Evolutionary conservation across 2,113 vertebrate genomes (phyloP), one percentile per base, ranked within the genome.

Genomic region (Odontesthes bonariensis): DNA sequence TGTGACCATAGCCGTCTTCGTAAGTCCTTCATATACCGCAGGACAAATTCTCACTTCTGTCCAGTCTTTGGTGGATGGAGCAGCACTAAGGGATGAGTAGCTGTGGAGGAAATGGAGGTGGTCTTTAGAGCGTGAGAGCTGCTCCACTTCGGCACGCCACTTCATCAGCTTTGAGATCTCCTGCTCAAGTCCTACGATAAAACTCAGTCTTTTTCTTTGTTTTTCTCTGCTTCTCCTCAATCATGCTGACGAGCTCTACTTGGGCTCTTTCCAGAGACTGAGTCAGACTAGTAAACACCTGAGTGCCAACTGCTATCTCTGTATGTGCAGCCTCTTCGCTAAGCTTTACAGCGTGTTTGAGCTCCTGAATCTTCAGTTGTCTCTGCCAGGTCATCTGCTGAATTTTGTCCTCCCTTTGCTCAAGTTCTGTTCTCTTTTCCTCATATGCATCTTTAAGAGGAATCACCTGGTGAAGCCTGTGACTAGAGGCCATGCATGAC

Each of bases 271-370:
- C 46, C 46, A 83, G 4, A 8, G 38, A 60, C 64, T 42, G 14
- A 0, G 65, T 69, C 70, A 83, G n/a, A n/a, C 19, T 4, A 4
- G 2, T 16, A 64, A 74, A 74, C 64, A 82, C 17, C 46, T 23
- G 58, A n/a, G 54, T 35, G 0, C 69, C 69, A 5, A 49, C 46
- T 1, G 31, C 35, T 20, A 17, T 57, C 55, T 70, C 65, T 10
- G 31, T 35, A 19, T 65, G 47, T 2, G 65, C 57, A 6, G 16
- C 20, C 5, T 52, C 47, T 3, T 19, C 49, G 46, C 33, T 42
- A 20, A 40, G 56, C 33, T 71, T 14, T 33, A 14, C 6, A 0
- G 52, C 55, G 10, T 12, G 52, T 14, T 55, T 19, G 8, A 68
- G 16, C 22, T 68, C 65, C 65, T 31, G 32, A 9, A 52, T 31